phyloP scores from a whole-genome alignment of 1,140 invertebrate species.

The Drosophila sucinea region DNA sequence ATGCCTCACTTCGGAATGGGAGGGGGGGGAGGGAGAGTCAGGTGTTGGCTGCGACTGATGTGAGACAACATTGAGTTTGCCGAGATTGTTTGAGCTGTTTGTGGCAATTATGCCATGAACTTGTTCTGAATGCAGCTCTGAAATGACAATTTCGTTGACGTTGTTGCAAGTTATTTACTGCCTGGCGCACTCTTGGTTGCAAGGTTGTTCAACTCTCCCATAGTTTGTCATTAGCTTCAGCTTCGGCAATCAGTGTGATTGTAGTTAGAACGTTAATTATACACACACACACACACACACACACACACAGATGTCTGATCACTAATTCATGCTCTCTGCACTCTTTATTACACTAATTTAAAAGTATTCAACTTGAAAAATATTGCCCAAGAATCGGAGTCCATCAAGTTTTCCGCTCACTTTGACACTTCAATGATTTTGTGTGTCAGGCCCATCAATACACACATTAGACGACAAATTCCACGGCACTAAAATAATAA shows the following conservation, averaged over 20 bases:
- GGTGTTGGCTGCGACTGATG: conserved; percentile 39
- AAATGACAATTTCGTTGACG: conserved; percentile 77
- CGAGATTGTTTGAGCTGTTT: conserved; percentile 49
- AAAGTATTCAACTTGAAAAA: conserved; percentile 12
- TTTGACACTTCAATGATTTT: conserved; percentile 73
- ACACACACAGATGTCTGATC: conserved; percentile 25
- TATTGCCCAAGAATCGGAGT: conserved; percentile 24
- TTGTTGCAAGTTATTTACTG: conserved; percentile 58
- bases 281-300: conserved; percentile 36
- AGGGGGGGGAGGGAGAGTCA: conserved; percentile 54
- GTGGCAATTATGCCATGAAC: conserved; percentile 76
- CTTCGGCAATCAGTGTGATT: conserved; percentile 42
- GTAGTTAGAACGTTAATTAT: conserved; percentile 58
- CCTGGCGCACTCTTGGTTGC: neutral
- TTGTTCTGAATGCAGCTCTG: conserved; percentile 73
- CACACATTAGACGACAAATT: conserved; percentile 46
- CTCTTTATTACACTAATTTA: conserved; percentile 16
- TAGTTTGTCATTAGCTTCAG: conserved; percentile 70
- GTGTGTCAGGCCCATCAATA: conserved; percentile 51
- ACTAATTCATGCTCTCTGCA: conserved; percentile 12
- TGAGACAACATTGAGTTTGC: conserved; percentile 22
- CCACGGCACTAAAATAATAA: conserved; percentile 50
- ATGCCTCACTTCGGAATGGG: conserved; percentile 63
- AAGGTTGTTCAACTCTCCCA: conserved; percentile 69
- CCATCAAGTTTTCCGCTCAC: conserved; percentile 12